A percentile compares a stretch with the other conserved stretches of the same genome.
Evolutionary conservation across 2,888 invertebrate species (phyloP).

Genomic region (Tenthredo distinguenda): DNA sequence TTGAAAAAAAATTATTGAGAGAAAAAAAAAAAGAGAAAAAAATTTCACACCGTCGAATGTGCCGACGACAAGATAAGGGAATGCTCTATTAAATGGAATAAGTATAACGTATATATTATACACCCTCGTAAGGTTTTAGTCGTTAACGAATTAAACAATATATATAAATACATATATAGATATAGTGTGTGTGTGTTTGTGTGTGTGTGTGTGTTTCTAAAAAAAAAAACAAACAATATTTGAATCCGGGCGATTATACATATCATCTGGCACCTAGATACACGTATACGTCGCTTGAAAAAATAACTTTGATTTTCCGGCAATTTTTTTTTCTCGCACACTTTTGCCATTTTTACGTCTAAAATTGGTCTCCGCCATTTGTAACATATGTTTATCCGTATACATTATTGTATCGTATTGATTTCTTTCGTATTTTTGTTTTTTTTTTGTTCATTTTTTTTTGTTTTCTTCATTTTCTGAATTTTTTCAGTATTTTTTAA

Average conservation of each 20-base stretch:
- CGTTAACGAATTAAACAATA: neutral
- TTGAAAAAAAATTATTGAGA: neutral
- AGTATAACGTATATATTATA: neutral
- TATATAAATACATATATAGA: neutral
- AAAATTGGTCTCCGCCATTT: slow-evolving; percentile 60
- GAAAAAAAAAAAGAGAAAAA: neutral
- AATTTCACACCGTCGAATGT: slow-evolving; percentile 9
- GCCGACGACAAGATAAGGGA: neutral
- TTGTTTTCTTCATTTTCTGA: neutral
- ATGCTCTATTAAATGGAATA: neutral
- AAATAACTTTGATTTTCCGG: slow-evolving; percentile 10
- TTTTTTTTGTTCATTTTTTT: neutral
- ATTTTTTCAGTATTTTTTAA: no score
- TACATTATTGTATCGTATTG: slow-evolving; percentile 35
- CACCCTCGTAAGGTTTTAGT: neutral
- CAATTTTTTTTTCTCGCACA: neutral
- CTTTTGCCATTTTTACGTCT: neutral
- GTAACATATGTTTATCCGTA: slow-evolving; percentile 58
- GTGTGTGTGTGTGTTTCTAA: neutral
- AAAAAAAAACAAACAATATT: neutral
- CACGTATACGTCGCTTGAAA: neutral
- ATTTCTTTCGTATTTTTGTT: neutral
- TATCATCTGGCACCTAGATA: neutral
- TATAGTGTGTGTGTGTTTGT: neutral
- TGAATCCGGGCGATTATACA: slow-evolving; percentile 33